Base-by-base conservation (phyloP, 2,113 vertebrate genomes). In the Crotalus helleri region DNA sequence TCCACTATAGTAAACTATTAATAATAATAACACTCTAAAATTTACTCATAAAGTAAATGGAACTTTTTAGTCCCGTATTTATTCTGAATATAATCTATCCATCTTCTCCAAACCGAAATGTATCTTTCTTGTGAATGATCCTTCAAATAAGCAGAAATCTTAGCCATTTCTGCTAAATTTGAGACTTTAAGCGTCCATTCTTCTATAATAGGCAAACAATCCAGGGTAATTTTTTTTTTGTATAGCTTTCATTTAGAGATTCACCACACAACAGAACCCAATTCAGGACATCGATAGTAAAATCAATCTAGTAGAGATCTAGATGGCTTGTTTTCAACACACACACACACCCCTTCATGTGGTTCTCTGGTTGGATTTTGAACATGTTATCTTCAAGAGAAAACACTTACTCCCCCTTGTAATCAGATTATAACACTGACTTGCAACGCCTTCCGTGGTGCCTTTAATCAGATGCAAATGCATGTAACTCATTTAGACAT, bases 381-480 rank as follows among this genome's bases (percentile, higher is more conserved):
- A 90, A 55, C 58, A 51, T 11, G 24, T 81, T 39, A 1, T 26
- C 51, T 91, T 69, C 58, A 3, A n/a, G 81, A 74, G 58, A 55
- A 92, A 87, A 55, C 33, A 53, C 53, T 92, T 92, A 10, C 57
- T 55, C 88, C 49, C 12, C 46, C 57, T 89, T 88, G 92, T 74
- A 95, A 93, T 23, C 86, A 92, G 92, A 91, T 87, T 94, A 85
- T 51, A 92, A 91, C 94, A 91, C 92, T 53, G 90, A 24, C 81
- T 92, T 26, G 88, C 29, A 85, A 86, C 87, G 55, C 69, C 91
- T 93, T 89, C 53, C 91, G 89, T 51, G 58, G 44, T 88, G 57
- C 90, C 39, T 87, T 91, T 95, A 95, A 94, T 90, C 53, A 91
- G 51, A 95, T 96, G 91, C 87, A 95, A 95, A 95, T 94, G 10